phyloP scores from a whole-genome alignment of 2,113 vertebrate genomes.

The Vulpes vulpes region DNA sequence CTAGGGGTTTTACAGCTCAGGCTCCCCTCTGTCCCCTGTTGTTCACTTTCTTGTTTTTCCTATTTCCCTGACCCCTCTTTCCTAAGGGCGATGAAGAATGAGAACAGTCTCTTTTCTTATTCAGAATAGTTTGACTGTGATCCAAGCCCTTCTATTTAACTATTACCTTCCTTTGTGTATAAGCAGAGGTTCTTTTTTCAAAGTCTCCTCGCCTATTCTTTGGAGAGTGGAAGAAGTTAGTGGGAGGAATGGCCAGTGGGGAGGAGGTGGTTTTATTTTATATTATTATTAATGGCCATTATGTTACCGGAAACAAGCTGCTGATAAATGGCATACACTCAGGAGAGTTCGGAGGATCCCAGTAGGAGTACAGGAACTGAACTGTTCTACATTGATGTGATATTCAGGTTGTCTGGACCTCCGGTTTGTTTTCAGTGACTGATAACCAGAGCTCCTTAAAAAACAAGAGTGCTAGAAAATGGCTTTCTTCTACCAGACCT shows the following conservation, averaged over 20 bases:
- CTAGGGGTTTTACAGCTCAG: neutral
- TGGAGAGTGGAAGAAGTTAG: neutral
- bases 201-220: neutral
- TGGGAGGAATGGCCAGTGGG: neutral
- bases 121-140: neutral
- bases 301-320: neutral
- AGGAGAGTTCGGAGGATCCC: neutral
- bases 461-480: neutral
- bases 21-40: neutral
- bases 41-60: neutral
- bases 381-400: neutral
- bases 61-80: slow-evolving; percentile 7
- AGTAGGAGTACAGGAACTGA: neutral
- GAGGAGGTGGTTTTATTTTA: neutral
- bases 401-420: neutral
- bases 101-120: neutral
- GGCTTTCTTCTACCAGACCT: neutral
- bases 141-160: neutral
- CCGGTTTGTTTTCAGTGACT: neutral
- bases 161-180: neutral
- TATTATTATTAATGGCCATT: neutral
- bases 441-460: slow-evolving; percentile 23
- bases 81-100: neutral
- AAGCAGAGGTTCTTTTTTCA: slow-evolving; percentile 9
- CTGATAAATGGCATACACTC: neutral